A percentile compares a stretch with the other conserved stretches of the same genome.
Conservation (phyloP, 2,888 invertebrate genomes). For the Papilio gigon region DNA sequence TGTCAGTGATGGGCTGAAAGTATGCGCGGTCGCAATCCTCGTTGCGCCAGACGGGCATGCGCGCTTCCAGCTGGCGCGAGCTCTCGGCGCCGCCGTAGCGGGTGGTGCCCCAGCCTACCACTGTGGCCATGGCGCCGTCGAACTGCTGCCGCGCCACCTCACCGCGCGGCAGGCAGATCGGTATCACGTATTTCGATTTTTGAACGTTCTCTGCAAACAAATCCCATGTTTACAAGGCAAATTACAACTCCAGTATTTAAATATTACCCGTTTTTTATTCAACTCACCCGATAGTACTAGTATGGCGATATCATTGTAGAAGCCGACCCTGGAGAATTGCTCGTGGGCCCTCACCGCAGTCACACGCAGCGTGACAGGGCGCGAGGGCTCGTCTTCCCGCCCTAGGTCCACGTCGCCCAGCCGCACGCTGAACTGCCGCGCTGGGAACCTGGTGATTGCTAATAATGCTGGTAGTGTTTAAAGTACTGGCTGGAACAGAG, state of each 20-base stretch:
- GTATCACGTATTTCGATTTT: slow-evolving; percentile 92
- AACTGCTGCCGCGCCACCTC: slow-evolving; percentile 81
- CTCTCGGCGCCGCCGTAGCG: slow-evolving; percentile 94
- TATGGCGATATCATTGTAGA: slow-evolving; percentile 97
- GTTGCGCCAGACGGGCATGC: slow-evolving; percentile 93
- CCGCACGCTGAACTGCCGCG: slow-evolving; percentile 93
- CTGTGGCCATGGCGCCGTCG: slow-evolving; percentile 90
- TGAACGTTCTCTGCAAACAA: slow-evolving; percentile 84
- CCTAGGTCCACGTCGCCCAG: slow-evolving; percentile 94
- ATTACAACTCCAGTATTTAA: too few relatives aligned
- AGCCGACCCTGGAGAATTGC: slow-evolving; percentile 93
- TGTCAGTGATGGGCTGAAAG: slow-evolving; percentile 95
- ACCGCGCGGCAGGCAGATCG: slow-evolving; percentile 90
- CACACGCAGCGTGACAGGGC: slow-evolving; percentile 90
- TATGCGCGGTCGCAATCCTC: slow-evolving; percentile 95
- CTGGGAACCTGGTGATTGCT: slow-evolving; percentile 86
- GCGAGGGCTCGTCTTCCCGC: slow-evolving; percentile 91
- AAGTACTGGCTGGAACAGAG: background rate
- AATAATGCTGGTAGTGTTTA: slow-evolving; percentile 1
- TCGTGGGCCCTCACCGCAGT: slow-evolving; percentile 91
- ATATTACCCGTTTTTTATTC: too few relatives aligned
- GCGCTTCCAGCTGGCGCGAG: slow-evolving; percentile 91
- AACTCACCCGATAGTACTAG: slow-evolving; percentile 84
- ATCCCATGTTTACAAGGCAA: too few relatives aligned
- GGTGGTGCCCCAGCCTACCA: slow-evolving; percentile 96